Conservation (phyloP, 2,797 vertebrate genomes). For the Ctenosaura bakeri region DNA sequence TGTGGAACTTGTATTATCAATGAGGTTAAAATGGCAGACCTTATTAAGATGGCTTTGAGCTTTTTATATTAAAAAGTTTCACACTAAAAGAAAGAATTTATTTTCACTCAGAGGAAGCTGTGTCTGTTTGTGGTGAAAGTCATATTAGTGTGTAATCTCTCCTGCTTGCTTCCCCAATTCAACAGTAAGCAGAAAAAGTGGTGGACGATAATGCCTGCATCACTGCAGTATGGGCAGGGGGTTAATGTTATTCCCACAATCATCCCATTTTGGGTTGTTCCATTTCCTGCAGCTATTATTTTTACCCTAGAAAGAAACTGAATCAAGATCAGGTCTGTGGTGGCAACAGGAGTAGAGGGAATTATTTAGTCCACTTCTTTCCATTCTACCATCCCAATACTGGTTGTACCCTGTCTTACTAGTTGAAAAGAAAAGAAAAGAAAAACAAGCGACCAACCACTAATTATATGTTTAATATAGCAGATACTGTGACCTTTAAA, state of each 20-base stretch:
- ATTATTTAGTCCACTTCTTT: not conserved
- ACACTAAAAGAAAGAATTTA: not conserved
- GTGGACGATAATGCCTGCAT: too few relatives aligned
- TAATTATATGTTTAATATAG: not conserved
- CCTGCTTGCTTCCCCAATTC: not conserved
- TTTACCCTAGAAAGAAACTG: not conserved
- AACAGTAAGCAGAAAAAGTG: too few relatives aligned
- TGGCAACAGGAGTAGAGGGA: not conserved
- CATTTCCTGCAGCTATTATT: not conserved
- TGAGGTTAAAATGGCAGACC: not conserved
- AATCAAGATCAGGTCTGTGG: not conserved
- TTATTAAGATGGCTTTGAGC: not conserved
- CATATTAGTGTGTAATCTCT: not conserved
- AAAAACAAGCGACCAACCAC: not conserved
- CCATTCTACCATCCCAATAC: not conserved
- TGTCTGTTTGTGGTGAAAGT: not conserved
- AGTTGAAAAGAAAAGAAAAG: not conserved
- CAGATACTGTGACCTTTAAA: not conserved
- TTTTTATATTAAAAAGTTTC: not conserved
- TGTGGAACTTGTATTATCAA: not conserved
- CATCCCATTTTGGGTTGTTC: not conserved
- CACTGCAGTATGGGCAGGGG: not conserved
- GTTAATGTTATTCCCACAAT: not conserved
- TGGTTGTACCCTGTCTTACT: not conserved
- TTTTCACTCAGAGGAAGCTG: not conserved